phyloP scores from a whole-genome alignment of 2,797 vertebrate species.

The Gallinago nigripennis region DNA sequence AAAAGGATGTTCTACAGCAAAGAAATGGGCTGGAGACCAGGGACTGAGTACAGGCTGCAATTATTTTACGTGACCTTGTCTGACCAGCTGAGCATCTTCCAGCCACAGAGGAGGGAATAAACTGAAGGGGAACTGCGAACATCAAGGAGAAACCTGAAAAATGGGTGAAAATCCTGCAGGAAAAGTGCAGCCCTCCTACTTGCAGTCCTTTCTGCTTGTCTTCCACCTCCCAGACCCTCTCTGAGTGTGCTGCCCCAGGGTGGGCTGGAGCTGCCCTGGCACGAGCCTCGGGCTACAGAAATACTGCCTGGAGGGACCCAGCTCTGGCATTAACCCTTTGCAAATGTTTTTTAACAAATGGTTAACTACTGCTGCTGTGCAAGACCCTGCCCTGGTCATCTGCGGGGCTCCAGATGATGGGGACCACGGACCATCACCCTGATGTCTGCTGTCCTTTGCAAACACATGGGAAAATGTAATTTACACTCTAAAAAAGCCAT shows the following conservation, averaged over 20 bases:
- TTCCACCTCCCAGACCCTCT: not conserved
- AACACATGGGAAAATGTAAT: not conserved
- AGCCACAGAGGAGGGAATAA: not conserved
- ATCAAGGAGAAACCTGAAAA: not conserved
- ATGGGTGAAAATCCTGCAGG: not conserved
- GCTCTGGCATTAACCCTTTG: not conserved
- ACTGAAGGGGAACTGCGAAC: not conserved
- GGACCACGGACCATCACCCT: not conserved
- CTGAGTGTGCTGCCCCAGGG: not conserved
- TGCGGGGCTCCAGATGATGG: not conserved
- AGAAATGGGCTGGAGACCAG: not conserved
- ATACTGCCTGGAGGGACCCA: not conserved
- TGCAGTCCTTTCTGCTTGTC: not conserved
- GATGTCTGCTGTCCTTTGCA: not conserved
- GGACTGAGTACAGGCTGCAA: not conserved
- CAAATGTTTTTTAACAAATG: not conserved
- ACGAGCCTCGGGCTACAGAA: fast-evolving
- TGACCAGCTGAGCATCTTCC: not conserved
- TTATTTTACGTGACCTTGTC: not conserved
- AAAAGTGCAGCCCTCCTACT: fast-evolving
- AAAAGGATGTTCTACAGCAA: not conserved
- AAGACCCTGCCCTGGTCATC: not conserved
- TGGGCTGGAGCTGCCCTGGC: not conserved
- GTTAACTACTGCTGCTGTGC: not conserved
- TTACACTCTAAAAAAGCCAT: not conserved